Base-by-base conservation (phyloP, 2,113 vertebrate species). In the Sinosuthora webbiana region DNA sequence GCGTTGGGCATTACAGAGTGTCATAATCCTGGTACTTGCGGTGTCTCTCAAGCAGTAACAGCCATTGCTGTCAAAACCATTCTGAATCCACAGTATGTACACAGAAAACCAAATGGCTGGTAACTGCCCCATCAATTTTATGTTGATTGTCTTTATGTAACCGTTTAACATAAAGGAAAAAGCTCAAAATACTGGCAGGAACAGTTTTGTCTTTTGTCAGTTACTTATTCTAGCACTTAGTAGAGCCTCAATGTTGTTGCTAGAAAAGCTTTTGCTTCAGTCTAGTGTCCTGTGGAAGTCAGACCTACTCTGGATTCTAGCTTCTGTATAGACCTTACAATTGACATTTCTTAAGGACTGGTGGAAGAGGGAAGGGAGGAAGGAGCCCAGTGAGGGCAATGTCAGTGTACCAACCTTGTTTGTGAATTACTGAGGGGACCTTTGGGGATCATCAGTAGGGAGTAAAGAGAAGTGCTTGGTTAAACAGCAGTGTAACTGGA, bases 41-140 rank as follows among this genome's bases (percentile, higher is more conserved):
- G 27, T 80, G 55, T 83, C 63, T 78, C 71, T 88, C 79, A 74
- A 81, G 92, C 92, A 94, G 71, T 63, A 93, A 59, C 63, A 88
- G 24, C 21, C 83, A 50, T 44, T 73, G 59, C 60, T 86, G 12
- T 92, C 44, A 86, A 88, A 95, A 85, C 67, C 47, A 21, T 74
- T 96, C 76, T 56, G 56, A 64, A 64, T 57, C 52, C 84, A 73
- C 68, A 78, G 2, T 42, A 30, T 63, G n/a, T 52, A 52, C 47
- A 20, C 10, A 68, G 64, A 33, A 83, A 86, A 74, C 27, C 52
- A 76, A 86, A 70, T 60, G 80, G 24, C 83, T 92, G 39, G 33
- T 86, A 93, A 79, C 42, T 83, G 60, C 56, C 44, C 56, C n/a
- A n/a, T 86, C 45, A 88, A 88, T 92, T 74, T 83, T 50, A 68